Evolutionary conservation across 2,113 vertebrate genomes (phyloP), one percentile per base, ranked within the genome.

Genomic region (Pygoscelis antarcticus): DNA sequence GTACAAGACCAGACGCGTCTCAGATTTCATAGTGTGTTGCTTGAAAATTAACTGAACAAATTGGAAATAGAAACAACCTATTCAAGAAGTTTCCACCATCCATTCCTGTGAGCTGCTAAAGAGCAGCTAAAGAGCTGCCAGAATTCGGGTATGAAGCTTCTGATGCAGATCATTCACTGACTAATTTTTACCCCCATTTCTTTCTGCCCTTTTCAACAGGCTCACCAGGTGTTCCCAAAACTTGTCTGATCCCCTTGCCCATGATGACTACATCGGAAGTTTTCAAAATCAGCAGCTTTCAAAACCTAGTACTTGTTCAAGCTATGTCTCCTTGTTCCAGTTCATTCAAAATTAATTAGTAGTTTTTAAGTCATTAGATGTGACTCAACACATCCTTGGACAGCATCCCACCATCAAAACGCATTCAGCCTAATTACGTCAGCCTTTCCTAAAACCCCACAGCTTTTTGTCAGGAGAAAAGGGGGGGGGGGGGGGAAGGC

Each of bases 291-390:
- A 40, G 61, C 47, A 93, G 75, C 90, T 93, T 54, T 71, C 69
- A 61, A 77, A 87, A 34, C 68, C 47, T 14, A 42, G 25, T 25
- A 52, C 82, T 80, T 29, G 51, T 88, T 88, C 92, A 87, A 54
- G 81, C 85, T 36, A 13, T 0, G 30, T n/a, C 74, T 90, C 87
- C 93, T 83, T 12, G 61, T 95, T 97, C 95, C 93, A 95, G 93
- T 93, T 97, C 93, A 95, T 89, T 93, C 42, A 1, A 30, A 83
- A 96, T 94, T 96, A 97, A 97, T 97, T 94, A 96, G 93, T 32
- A 82, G 87, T 54, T 91, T 84, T 91, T 55, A 93, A 97, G 87
- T 85, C 91, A 96, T 96, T 91, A 95, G 91, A 93, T 88, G 84
- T 94, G 96, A 96, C 97, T 97, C 94, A 89, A 94, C 10, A 16